Percentiles rank a stretch among this genome's conserved stretches.
Conservation (phyloP, 2,888 invertebrate genomes). For the Drosophila quinaria region DNA sequence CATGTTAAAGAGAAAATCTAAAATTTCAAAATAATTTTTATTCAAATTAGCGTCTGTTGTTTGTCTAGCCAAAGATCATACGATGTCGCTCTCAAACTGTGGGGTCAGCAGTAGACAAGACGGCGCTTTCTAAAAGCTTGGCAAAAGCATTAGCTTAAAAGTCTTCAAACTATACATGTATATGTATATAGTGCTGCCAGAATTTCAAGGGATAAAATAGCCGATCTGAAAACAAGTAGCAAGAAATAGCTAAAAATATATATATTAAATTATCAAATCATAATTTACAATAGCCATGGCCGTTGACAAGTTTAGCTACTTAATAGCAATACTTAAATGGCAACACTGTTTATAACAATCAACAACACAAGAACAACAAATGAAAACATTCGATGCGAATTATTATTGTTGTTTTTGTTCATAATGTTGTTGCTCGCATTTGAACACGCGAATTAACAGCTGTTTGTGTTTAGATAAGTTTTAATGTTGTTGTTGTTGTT, state of each 20-base stretch:
- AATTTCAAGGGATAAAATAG: no score
- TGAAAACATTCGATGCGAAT: slow-evolving; percentile 71
- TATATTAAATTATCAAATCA: no score
- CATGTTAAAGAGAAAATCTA: neutral
- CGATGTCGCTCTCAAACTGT: slow-evolving; percentile 67
- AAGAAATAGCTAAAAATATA: no score
- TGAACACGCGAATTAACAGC: slow-evolving; percentile 71
- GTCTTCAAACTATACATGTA: no score
- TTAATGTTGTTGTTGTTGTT: slow-evolving; percentile 3
- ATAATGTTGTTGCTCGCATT: slow-evolving; percentile 12
- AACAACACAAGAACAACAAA: slow-evolving; percentile 33
- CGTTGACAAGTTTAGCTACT: neutral
- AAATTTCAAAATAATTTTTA: neutral
- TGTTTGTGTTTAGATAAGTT: slow-evolving; percentile 62
- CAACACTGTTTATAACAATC: neutral
- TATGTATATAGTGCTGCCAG: no score
- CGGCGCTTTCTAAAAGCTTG: slow-evolving; percentile 30
- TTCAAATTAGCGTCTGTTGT: slow-evolving; percentile 11
- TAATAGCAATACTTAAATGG: neutral
- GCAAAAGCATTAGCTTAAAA: no score
- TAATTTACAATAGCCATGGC: no score
- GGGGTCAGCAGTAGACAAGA: slow-evolving; percentile 29
- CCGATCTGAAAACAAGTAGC: no score
- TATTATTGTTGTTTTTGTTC: slow-evolving; percentile 33
- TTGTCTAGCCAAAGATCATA: slow-evolving; percentile 51